A percentile compares a stretch with the other conserved stretches of the same genome.
These are phyloP conservation scores for Meteorus cinctellus DNA, from an alignment of 2,888 invertebrate species.

Conservation along the genomic window DNA sequence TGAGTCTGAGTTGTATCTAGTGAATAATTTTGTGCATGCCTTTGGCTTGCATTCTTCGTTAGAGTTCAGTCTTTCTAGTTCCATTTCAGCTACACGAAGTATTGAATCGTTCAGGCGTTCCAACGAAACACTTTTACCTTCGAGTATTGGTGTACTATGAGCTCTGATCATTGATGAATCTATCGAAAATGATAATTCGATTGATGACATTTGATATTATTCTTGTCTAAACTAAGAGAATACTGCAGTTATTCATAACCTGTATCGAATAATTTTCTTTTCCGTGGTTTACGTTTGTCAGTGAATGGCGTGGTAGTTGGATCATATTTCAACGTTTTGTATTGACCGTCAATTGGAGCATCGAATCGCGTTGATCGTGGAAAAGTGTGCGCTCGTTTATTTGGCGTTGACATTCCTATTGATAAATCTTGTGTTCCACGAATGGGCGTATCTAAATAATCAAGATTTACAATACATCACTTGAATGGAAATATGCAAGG, in stretches of 20 bases:
- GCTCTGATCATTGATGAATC: slow-evolving; percentile 59
- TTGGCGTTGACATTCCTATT: slow-evolving; percentile 59
- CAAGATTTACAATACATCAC: slow-evolving; percentile 14
- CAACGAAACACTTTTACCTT: slow-evolving; percentile 74
- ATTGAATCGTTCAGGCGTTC: slow-evolving; percentile 77
- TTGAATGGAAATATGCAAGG: neutral
- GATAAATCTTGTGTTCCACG: slow-evolving; percentile 51
- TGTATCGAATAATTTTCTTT: slow-evolving; percentile 58
- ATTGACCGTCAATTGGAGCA: slow-evolving; percentile 31
- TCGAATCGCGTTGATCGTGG: slow-evolving; percentile 43
- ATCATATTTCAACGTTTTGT: slow-evolving; percentile 41
- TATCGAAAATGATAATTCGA: slow-evolving; percentile 40
- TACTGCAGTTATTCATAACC: slow-evolving; percentile 46
- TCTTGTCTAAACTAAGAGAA: neutral
- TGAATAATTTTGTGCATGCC: slow-evolving; percentile 59
- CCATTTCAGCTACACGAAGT: slow-evolving; percentile 77
- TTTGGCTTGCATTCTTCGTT: slow-evolving; percentile 57
- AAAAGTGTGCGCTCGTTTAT: slow-evolving; percentile 47
- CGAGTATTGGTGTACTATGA: slow-evolving; percentile 70
- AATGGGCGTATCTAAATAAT: slow-evolving; percentile 50
- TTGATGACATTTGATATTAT: neutral
- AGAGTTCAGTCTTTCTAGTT: slow-evolving; percentile 76
- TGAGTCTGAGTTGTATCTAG: slow-evolving; percentile 59
- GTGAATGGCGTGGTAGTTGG: slow-evolving; percentile 52
- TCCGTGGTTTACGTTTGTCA: slow-evolving; percentile 57